Evolutionary conservation across 2,113 vertebrate genomes (phyloP).

Genomic region (Heterotis niloticus): DNA sequence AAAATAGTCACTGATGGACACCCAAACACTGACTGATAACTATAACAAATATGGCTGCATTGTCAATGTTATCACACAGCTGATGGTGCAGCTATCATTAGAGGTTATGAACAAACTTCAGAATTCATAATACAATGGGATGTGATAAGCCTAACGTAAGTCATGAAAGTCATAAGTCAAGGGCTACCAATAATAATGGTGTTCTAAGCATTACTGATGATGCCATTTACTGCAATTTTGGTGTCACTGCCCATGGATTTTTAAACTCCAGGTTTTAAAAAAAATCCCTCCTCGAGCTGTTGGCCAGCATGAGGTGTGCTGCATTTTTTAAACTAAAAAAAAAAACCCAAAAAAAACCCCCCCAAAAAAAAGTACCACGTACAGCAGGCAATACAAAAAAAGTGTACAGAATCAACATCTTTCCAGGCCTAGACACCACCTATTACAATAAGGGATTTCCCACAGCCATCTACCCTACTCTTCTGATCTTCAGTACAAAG

Average conservation of each 20-base stretch:
- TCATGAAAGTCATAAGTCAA: too few species aligned
- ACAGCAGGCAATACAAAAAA: not conserved
- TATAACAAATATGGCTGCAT: too few species aligned
- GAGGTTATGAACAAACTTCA: too few species aligned
- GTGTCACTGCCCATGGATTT: not conserved
- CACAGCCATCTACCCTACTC: not conserved
- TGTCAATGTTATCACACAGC: too few species aligned
- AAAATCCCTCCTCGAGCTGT: too few species aligned
- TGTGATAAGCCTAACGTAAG: too few species aligned
- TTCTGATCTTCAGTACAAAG: not conserved
- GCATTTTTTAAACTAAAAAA: not conserved
- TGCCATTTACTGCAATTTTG: not conserved
- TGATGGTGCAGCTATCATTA: too few species aligned
- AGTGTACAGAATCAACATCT: not conserved
- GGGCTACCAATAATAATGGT: not conserved
- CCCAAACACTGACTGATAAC: too few species aligned
- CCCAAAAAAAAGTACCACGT: not conserved
- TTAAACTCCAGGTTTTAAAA: too few species aligned
- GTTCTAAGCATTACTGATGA: not conserved
- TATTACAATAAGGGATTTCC: not conserved
- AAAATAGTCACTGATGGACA: too few species aligned
- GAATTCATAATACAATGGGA: too few species aligned
- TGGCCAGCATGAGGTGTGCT: not conserved
- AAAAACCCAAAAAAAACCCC: too few species aligned
- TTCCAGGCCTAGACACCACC: not conserved